phyloP scores from a whole-genome alignment of 1,140 invertebrate genomes.

The Phthorimaea operculella region DNA sequence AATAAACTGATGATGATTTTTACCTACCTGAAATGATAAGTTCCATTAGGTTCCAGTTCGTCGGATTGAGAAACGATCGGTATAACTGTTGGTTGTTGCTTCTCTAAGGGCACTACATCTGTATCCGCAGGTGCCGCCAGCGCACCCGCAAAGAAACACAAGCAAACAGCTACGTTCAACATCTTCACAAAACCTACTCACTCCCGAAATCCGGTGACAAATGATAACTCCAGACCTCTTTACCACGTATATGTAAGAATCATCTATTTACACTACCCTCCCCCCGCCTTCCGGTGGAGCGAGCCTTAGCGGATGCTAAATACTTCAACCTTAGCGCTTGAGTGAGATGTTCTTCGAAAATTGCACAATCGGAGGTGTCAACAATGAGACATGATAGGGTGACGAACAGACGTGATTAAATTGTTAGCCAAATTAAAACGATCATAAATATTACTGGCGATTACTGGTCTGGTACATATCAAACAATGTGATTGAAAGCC shows the following conservation, averaged over 20 bases:
- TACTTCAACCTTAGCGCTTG: slow-evolving; percentile 64
- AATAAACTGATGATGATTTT: slow-evolving; percentile 13
- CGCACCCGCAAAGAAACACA: slow-evolving; percentile 24
- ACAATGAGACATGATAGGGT: slow-evolving; percentile 52
- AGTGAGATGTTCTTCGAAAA: slow-evolving; percentile 60
- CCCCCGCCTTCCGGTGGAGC: slow-evolving; percentile 54
- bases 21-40: slow-evolving; percentile 63
- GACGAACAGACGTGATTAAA: slow-evolving; percentile 46
- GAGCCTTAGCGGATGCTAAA: slow-evolving; percentile 59
- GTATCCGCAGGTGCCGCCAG: slow-evolving; percentile 28
- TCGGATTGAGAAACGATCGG: slow-evolving; percentile 64
- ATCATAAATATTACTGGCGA: neutral
- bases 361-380: slow-evolving; percentile 64
- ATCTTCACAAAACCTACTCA: slow-evolving; percentile 31
- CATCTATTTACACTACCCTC: slow-evolving; percentile 66
- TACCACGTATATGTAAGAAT: slow-evolving; percentile 64
- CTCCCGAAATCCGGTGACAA: slow-evolving; percentile 47
- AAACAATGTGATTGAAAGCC: no score
- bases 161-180: slow-evolving; percentile 37
- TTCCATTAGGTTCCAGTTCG: slow-evolving; percentile 68
- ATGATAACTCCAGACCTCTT: slow-evolving; percentile 55
- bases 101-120: slow-evolving; percentile 36
- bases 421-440: slow-evolving; percentile 13
- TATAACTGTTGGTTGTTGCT: slow-evolving; percentile 53
- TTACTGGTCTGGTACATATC: no score